These are phyloP conservation scores for Watsonalla cultraria DNA, from an alignment of 2,888 invertebrate species.

Conservation along the genomic window DNA sequence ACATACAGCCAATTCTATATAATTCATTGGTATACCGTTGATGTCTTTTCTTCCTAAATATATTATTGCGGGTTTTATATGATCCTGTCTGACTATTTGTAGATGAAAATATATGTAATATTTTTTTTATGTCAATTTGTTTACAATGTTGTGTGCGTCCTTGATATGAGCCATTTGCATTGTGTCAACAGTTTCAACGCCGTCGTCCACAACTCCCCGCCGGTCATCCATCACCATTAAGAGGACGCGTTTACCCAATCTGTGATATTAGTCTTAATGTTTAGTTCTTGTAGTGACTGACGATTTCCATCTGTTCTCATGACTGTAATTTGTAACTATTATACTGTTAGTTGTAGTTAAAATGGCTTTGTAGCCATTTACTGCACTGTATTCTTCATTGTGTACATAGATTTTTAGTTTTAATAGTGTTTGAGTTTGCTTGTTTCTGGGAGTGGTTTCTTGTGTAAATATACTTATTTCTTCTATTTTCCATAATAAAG, in stretches of 20 bases:
- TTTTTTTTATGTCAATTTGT: background rate
- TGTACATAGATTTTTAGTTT: background rate
- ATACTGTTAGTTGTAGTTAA: background rate
- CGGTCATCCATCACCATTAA: constrained; percentile 73
- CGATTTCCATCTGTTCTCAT: constrained; percentile 39
- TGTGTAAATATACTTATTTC: background rate
- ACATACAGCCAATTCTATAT: no score
- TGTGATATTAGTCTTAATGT: constrained; percentile 68
- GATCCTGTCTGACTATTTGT: no score
- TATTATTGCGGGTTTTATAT: no score
- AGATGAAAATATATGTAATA: constrained; percentile 2
- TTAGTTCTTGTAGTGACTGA: constrained; percentile 38
- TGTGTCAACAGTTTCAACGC: constrained; percentile 69
- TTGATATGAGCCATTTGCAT: constrained; percentile 14
- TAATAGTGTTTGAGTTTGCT: background rate
- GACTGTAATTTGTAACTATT: constrained; percentile 13
- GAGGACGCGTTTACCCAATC: constrained; percentile 38
- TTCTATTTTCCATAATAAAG: background rate
- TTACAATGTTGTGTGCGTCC: constrained; percentile 12
- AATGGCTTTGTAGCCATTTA: no score
- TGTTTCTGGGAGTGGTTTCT: background rate
- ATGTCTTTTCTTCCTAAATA: no score
- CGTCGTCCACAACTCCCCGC: constrained; percentile 70
- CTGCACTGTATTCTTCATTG: no score
- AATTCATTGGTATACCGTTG: no score